A percentile compares a stretch with the other conserved stretches of the same genome.
Evolutionary conservation across 2,797 vertebrate species (phyloP).

Genomic region (Galaxias olidus): DNA sequence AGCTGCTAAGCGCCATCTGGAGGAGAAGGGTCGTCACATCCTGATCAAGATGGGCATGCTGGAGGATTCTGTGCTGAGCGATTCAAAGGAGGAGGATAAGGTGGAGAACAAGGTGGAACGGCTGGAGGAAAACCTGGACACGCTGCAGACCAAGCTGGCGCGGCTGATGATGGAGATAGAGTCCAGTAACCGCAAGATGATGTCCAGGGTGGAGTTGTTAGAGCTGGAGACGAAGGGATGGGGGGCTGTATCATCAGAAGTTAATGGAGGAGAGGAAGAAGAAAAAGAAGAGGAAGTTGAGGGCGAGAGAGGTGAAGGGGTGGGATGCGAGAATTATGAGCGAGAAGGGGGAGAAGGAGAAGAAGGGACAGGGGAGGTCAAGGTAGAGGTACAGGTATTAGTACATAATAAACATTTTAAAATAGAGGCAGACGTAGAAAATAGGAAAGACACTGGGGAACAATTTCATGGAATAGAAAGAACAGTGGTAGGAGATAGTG

Average conservation of each 20-base stretch:
- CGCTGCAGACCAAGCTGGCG: constrained; percentile 78
- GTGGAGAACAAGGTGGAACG: constrained; percentile 71
- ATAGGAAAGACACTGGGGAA: constrained; percentile 31
- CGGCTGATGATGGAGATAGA: constrained; percentile 82
- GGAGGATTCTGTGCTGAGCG: constrained; percentile 61
- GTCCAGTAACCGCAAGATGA: constrained; percentile 66
- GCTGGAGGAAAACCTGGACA: constrained; percentile 82
- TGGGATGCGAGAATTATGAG: too few relatives aligned
- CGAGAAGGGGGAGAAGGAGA: constrained; percentile 2
- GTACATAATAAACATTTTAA: too few relatives aligned
- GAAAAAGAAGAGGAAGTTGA: constrained; percentile 8
- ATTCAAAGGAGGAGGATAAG: constrained; percentile 45
- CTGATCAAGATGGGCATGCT: constrained; percentile 88
- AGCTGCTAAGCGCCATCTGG: constrained; percentile 81
- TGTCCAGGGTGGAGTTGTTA: constrained; percentile 67
- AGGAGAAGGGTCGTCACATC: constrained; percentile 90
- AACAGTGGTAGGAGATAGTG: too few relatives aligned
- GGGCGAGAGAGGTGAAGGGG: constrained; percentile 14
- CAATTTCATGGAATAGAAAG: too few relatives aligned
- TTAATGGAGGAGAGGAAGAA: constrained; percentile 27
- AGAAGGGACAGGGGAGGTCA: constrained; percentile 21
- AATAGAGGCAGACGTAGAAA: constrained; percentile 18
- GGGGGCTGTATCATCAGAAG: constrained; percentile 36
- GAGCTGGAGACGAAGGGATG: constrained; percentile 56
- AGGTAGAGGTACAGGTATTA: constrained; percentile 8